phyloP scores from a whole-genome alignment of 1,140 invertebrate species.

The Ridgeia piscesae region DNA sequence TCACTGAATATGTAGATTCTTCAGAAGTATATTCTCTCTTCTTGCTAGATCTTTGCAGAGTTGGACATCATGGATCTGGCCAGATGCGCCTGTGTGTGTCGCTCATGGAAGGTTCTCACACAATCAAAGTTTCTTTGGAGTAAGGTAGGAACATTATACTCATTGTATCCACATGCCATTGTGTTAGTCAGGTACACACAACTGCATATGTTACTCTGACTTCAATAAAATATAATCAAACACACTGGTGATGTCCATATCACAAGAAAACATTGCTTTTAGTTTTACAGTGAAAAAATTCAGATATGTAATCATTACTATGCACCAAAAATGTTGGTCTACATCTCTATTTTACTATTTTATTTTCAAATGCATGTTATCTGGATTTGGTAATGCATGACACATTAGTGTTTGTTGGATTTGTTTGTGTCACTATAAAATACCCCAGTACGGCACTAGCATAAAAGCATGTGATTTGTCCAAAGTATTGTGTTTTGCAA shows the following conservation, averaged over 20 bases:
- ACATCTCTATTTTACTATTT: neutral
- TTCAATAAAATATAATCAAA: conserved; percentile 12
- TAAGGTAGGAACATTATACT: conserved; percentile 35
- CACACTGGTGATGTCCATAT: too few relatives aligned
- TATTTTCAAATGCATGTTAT: neutral
- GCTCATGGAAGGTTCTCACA: conserved; percentile 58
- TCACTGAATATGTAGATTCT: neutral
- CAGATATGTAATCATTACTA: too few relatives aligned
- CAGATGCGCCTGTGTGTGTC: conserved; percentile 55
- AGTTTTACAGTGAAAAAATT: neutral
- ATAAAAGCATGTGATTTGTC: neutral
- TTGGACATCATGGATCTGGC: conserved; percentile 54
- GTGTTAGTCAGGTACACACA: neutral
- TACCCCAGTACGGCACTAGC: neutral
- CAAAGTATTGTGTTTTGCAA: neutral
- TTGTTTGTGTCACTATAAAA: neutral
- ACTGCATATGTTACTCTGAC: neutral
- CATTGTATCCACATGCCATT: neutral
- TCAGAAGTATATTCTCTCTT: neutral
- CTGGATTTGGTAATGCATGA: neutral
- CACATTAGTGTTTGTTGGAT: neutral
- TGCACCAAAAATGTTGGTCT: neutral
- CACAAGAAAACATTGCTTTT: neutral
- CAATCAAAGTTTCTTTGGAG: conserved; percentile 51
- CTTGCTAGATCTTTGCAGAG: conserved; percentile 52